Evolutionary conservation across 2,888 invertebrate genomes (phyloP).

Genomic region (Parnassius glacialis): DNA sequence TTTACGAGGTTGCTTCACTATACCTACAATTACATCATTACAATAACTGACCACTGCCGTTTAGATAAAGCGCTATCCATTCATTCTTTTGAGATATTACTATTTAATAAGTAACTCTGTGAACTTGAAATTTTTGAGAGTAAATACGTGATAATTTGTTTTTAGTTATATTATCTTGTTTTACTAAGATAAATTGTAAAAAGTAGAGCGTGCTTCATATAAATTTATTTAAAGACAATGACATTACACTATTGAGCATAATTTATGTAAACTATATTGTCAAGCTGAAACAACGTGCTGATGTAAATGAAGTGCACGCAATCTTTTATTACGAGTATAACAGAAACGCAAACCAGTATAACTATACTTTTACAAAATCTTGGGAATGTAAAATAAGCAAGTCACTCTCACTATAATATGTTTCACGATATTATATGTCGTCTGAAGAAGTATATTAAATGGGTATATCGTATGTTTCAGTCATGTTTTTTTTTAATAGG

Average conservation of each 20-base stretch:
- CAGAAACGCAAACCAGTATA: too few species aligned
- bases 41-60: slow-evolving; percentile 29
- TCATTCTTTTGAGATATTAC: slow-evolving; percentile 24
- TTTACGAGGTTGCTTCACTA: slow-evolving; percentile 40
- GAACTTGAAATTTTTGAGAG: slow-evolving; percentile 24
- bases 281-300: too few species aligned
- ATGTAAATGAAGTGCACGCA: too few species aligned
- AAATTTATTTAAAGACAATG: background rate
- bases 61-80: slow-evolving; percentile 28
- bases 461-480: too few species aligned
- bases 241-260: background rate
- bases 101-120: slow-evolving; percentile 17
- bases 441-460: too few species aligned
- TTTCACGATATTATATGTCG: too few species aligned
- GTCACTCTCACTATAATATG: too few species aligned
- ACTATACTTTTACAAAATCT: too few species aligned
- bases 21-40: slow-evolving; percentile 30
- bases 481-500: too few species aligned
- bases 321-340: too few species aligned
- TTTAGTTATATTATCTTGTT: slow-evolving; percentile 29
- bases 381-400: too few species aligned
- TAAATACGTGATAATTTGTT: slow-evolving; percentile 23
- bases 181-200: slow-evolving; percentile 16
- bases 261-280: background rate
- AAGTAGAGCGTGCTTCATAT: slow-evolving; percentile 7